A percentile compares a stretch with the other conserved stretches of the same genome.
Conservation (phyloP, 2,888 invertebrate genomes). For the Lasioglossum morio region DNA sequence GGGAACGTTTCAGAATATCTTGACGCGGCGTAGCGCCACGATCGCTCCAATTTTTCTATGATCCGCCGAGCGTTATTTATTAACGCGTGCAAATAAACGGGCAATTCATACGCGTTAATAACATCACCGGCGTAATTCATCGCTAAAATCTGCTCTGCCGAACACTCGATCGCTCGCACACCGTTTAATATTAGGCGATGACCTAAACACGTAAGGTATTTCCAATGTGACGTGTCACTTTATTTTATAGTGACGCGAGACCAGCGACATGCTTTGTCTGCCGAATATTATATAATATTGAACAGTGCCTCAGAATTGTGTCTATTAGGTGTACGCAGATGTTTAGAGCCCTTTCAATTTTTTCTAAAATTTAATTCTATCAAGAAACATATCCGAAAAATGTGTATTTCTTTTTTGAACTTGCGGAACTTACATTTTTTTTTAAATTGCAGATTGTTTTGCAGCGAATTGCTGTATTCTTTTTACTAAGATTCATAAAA, state of each 20-base stretch:
- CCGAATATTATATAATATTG: neutral
- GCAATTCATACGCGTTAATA: slow-evolving; percentile 67
- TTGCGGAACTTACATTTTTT: no score
- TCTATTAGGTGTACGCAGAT: neutral
- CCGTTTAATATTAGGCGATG: slow-evolving; percentile 70
- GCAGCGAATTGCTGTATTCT: no score
- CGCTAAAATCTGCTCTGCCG: slow-evolving; percentile 56
- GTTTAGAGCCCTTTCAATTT: neutral
- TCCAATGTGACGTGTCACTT: slow-evolving; percentile 43
- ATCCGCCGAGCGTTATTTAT: slow-evolving; percentile 67
- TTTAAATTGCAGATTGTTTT: no score
- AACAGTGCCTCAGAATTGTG: neutral
- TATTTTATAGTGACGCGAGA: neutral
- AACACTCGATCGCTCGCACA: slow-evolving; percentile 45
- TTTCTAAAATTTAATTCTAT: no score
- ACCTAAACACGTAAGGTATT: slow-evolving; percentile 60
- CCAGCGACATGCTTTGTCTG: neutral
- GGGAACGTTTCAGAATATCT: slow-evolving; percentile 39
- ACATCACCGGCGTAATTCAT: slow-evolving; percentile 64
- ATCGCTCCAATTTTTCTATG: slow-evolving; percentile 60
- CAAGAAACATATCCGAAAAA: no score
- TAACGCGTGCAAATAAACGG: slow-evolving; percentile 67
- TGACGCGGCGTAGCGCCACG: slow-evolving; percentile 27
- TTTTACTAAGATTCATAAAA: no score
- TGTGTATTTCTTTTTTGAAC: no score